Evolutionary conservation across 2,888 invertebrate species (phyloP).

Genomic region (Galerucella pusilla): DNA sequence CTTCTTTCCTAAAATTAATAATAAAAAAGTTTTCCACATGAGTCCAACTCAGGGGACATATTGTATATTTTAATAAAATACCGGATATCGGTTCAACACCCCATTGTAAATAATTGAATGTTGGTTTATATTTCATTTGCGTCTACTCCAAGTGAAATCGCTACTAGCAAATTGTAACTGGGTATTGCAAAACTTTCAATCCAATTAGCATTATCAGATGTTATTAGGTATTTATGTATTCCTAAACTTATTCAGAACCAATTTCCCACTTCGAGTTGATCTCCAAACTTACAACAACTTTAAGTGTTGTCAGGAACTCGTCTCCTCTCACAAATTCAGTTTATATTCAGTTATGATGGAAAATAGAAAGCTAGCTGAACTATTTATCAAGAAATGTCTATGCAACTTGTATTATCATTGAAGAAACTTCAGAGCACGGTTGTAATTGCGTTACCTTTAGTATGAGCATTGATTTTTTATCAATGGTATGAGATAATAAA

Average conservation of each 20-base stretch:
- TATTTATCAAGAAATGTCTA: background rate
- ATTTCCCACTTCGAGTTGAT: slow-evolving; percentile 15
- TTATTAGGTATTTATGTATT: background rate
- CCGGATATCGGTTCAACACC: no score
- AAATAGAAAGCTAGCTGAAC: slow-evolving; percentile 20
- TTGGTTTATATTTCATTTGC: no score
- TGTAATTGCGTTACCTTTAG: background rate
- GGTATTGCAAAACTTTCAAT: background rate
- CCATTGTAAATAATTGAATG: no score
- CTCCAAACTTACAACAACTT: slow-evolving; percentile 31
- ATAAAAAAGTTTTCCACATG: no score
- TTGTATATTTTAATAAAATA: no score
- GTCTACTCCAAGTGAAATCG: background rate
- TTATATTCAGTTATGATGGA: slow-evolving; percentile 29
- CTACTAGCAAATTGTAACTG: background rate
- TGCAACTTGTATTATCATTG: background rate
- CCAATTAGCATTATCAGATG: slow-evolving; percentile 9
- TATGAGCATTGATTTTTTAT: background rate
- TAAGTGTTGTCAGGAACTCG: slow-evolving; percentile 26
- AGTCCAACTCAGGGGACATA: no score
- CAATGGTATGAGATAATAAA: no score
- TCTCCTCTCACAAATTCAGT: slow-evolving; percentile 25
- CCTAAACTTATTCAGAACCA: slow-evolving; percentile 3
- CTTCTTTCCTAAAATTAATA: no score
- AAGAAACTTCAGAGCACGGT: background rate